A percentile compares a stretch with the other conserved stretches of the same genome.
Conservation (phyloP, 2,113 vertebrate genomes). For the Phalacrocorax pelagicus region DNA sequence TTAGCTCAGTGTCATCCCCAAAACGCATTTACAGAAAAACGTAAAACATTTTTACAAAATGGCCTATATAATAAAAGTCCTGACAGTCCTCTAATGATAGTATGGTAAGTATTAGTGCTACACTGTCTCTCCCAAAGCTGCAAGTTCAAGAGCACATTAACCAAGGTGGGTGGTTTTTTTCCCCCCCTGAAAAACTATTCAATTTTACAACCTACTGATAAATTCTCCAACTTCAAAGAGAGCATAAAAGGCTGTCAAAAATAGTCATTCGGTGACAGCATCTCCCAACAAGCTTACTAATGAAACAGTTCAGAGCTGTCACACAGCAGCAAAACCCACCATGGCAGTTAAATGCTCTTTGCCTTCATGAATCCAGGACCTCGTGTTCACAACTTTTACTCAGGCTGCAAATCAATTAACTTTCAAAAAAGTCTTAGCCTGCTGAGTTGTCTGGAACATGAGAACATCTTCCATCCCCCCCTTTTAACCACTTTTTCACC, state of each 20-base stretch:
- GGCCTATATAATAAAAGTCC: not conserved
- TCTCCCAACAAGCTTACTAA: not conserved
- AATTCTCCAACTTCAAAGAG: not conserved
- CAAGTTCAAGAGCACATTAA: not conserved
- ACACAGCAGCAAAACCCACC: not conserved
- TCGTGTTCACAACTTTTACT: not conserved
- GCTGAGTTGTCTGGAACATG: not conserved
- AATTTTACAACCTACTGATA: not conserved
- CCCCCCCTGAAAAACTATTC: not conserved
- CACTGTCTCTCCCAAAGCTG: not conserved
- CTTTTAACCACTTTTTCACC: not conserved
- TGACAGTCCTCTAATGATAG: not conserved
- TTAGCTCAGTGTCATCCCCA: not conserved
- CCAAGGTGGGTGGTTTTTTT: not conserved
- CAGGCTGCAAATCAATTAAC: not conserved
- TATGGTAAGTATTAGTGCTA: not conserved
- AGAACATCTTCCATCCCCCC: rapidly evolving
- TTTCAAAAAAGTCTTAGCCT: not conserved
- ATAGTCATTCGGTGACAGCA: not conserved
- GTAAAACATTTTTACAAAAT: not conserved
- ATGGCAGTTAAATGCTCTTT: not conserved
- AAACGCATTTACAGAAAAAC: not conserved
- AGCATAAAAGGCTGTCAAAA: not conserved
- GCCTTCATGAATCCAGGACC: not conserved
- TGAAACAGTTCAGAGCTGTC: not conserved